Percentiles rank a stretch among this genome's conserved stretches.
Conservation (phyloP, 2,888 invertebrate genomes). For the Drepana falcataria region DNA sequence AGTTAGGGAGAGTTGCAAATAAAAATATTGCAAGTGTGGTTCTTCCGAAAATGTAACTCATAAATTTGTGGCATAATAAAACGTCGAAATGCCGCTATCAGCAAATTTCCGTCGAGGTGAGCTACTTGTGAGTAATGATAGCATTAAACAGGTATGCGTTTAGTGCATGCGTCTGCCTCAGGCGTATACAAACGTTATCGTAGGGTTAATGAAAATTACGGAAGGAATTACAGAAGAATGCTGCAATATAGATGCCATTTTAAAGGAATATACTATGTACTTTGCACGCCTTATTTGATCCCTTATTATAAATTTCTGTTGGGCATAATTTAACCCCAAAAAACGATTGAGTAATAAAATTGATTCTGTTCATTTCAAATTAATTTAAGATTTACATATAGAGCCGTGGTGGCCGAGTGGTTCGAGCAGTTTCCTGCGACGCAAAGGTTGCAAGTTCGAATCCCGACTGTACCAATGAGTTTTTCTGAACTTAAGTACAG, state of each 20-base stretch:
- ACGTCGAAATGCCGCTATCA: slow-evolving; percentile 52
- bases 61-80: slow-evolving; percentile 12
- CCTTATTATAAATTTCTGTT: not conserved
- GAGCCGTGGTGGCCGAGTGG: no score
- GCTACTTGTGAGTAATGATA: slow-evolving; percentile 8
- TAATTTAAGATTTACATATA: no score
- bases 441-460: no score
- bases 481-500: no score
- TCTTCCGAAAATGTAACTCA: slow-evolving; percentile 13
- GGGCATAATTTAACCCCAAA: no score
- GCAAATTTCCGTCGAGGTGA: slow-evolving; percentile 60
- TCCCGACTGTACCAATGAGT: no score
- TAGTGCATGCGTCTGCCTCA: not conserved
- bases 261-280: not conserved
- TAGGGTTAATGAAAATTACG: not conserved
- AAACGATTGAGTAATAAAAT: no score
- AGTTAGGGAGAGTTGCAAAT: not conserved
- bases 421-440: no score
- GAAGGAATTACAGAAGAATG: not conserved
- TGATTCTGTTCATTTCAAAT: no score
- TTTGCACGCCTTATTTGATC: not conserved
- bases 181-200: not conserved
- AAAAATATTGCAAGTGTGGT: not conserved
- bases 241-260: not conserved
- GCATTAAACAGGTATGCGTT: not conserved